Base-by-base conservation (phyloP, 2,888 invertebrate genomes). In the Papilio demoleus region DNA sequence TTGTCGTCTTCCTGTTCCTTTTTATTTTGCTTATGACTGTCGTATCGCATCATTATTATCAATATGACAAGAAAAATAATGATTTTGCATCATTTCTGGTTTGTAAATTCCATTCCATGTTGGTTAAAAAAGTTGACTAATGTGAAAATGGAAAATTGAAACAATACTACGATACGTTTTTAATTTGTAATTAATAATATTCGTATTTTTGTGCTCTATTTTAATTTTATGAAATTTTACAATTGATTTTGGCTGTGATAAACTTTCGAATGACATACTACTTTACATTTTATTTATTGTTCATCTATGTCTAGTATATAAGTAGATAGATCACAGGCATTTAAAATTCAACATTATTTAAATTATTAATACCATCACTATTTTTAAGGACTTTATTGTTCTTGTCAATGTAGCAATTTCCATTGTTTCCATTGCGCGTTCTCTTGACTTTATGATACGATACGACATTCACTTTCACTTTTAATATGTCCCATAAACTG, bases 161-260 rank as follows among this genome's bases (percentile, higher is more conserved):
- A 50, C 3, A 50, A 50, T n/a, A 50, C 50, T 50, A 27, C 27
- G 12, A 22, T 50, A 24, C 31, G 14, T 31, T 56, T 31, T 17
- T n/a, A 11, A 22, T 22, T 64, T 50, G 34, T 50, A 3, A 27
- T 50, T 27, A 14, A 24, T 27, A 14, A 12, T 8, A 22, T 27
- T 24, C 24, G n/a, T 60, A 24, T 59, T 36, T 22, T 36, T 40
- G 19, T 24, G n/a, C 14, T n/a, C 12, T 17, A 22, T 42, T 34
- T 31, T 40, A 36, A 65, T 24, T 45, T 14, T 34, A 17, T 36
- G n/a, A 24, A 17, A 36, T 65, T 58, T 42, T 58, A 34, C 22
- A 65, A 63, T 56, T 65, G n/a, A 38, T 60, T 67, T 67, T 60
- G 27, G 60, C 66, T 67, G 66, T 67, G 66, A 67, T 67, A 67